Evolutionary conservation across 1,140 invertebrate genomes (phyloP).

Genomic region (Apis cerana): DNA sequence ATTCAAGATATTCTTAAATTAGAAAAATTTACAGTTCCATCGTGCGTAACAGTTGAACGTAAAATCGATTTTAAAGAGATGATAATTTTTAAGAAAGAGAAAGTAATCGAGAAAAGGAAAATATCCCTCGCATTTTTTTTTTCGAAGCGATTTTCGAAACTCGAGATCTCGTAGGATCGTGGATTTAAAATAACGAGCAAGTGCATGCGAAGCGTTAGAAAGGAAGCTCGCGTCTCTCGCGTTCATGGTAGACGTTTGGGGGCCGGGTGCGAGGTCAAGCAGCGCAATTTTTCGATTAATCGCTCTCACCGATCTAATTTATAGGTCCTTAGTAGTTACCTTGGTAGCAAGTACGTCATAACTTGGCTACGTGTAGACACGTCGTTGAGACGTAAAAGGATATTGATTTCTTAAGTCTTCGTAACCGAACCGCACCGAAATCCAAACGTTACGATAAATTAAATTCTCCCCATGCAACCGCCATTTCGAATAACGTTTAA

Average conservation of each 20-base stretch:
- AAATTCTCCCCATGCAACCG: not conserved
- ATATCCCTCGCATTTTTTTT: too few species aligned
- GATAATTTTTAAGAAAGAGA: too few species aligned
- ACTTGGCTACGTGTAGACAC: conserved; percentile 46
- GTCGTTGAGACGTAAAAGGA: conserved; percentile 29
- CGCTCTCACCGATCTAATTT: conserved; percentile 33
- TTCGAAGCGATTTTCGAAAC: too few species aligned
- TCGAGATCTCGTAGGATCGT: too few species aligned
- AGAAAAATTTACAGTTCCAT: too few species aligned
- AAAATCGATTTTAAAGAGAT: too few species aligned
- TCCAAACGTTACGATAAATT: conserved; percentile 32
- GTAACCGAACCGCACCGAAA: conserved; percentile 15
- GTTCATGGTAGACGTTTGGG: not conserved
- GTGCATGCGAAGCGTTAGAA: not conserved
- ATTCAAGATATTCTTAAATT: too few species aligned
- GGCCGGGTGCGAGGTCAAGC: conserved; percentile 10
- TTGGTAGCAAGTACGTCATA: conserved; percentile 56
- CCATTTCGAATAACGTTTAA: not conserved
- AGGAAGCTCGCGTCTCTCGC: not conserved
- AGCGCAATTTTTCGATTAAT: conserved; percentile 55
- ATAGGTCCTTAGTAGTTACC: conserved; percentile 48
- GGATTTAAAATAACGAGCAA: not conserved
- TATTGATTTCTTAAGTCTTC: conserved; percentile 54
- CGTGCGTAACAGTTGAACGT: too few species aligned
- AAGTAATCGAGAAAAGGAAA: too few species aligned